A percentile compares a stretch with the other conserved stretches of the same genome.
Conservation (phyloP, 2,888 invertebrate genomes). For the Agrenia bidenticulata region DNA sequence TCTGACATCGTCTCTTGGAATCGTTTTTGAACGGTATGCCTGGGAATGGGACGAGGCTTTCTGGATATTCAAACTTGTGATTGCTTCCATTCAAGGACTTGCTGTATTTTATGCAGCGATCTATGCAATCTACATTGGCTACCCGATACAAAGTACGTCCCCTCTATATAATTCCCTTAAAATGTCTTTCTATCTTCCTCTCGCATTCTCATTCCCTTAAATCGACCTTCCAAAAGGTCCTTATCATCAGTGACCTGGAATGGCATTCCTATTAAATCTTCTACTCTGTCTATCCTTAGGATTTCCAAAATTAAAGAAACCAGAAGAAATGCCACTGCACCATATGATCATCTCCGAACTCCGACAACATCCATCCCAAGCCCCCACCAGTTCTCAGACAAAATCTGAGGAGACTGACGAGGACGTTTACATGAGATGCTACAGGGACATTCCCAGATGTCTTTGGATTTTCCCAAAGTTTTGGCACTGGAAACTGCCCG, state of each 20-base stretch:
- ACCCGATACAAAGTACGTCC: constrained; percentile 5
- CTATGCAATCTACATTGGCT: constrained; percentile 10
- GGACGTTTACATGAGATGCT: neutral
- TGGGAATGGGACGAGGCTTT: neutral
- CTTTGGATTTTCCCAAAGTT: constrained; percentile 12
- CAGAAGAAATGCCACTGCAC: neutral
- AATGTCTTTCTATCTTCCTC: no score
- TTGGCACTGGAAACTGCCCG: constrained; percentile 19
- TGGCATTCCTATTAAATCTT: no score
- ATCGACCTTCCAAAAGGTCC: no score
- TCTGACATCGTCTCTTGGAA: neutral
- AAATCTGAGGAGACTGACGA: neutral
- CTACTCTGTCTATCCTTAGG: no score
- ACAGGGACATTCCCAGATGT: constrained; percentile 15
- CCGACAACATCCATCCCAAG: neutral
- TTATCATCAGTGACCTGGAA: no score
- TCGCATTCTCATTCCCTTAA: no score
- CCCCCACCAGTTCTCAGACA: neutral
- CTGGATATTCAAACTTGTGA: neutral
- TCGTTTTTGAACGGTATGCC: constrained; percentile 10
- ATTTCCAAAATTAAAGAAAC: neutral
- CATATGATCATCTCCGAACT: neutral
- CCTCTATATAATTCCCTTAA: neutral
- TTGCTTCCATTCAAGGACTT: constrained; percentile 7
- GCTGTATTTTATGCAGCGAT: constrained; percentile 2